Evolutionary conservation across 53 echinoderm and acorn worm genomes (phyloP), one percentile per base, ranked within the genome.

Genomic region (Temnopleurus reevesii): DNA sequence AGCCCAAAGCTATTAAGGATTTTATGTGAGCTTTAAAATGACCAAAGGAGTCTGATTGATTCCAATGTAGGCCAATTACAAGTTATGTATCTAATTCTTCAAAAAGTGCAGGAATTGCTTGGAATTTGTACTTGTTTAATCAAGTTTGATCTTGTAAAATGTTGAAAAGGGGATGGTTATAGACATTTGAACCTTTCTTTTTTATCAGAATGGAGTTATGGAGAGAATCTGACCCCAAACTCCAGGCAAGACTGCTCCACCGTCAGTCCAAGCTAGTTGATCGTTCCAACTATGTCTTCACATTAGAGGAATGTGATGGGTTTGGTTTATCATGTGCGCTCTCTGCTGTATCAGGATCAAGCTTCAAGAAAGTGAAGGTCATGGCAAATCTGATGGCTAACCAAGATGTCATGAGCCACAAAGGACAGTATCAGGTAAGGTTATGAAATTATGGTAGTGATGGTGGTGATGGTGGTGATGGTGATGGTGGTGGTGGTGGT

Each of bases 391-490:
- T 19, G n/a, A 86, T 95, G 76, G 61, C 89, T 15, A 91, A 91
- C 46, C 53, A 56, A 43, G 89, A 91, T 28, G 83, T 82, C 2
- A 51, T 81, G 19, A 76, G 90, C 53, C 92, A 93, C 35, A 91
- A 86, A 35, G 98, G 98, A 15, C 94, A 94, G 76, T 94, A 92
- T 57, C 94, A 94, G 92, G 98, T 95, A 90, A n/a, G n/a, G n/a
- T n/a, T n/a, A 59, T 59, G 60, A 59, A 59, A 59, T 59, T 19
- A 59, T 59, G 60, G 23, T 13, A 51, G 15, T 51, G n/a, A n/a
- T n/a, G n/a, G n/a, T n/a, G n/a, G n/a, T n/a, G n/a, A n/a, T n/a
- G n/a, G n/a, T n/a, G n/a, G n/a, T n/a, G n/a, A n/a, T n/a, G n/a
- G n/a, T n/a, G n/a, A n/a, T n/a, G n/a, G n/a, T n/a, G n/a, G n/a